These are phyloP conservation scores for Antheraea yamamai DNA, from an alignment of 2,888 invertebrate genomes.

Conservation along the genomic window DNA sequence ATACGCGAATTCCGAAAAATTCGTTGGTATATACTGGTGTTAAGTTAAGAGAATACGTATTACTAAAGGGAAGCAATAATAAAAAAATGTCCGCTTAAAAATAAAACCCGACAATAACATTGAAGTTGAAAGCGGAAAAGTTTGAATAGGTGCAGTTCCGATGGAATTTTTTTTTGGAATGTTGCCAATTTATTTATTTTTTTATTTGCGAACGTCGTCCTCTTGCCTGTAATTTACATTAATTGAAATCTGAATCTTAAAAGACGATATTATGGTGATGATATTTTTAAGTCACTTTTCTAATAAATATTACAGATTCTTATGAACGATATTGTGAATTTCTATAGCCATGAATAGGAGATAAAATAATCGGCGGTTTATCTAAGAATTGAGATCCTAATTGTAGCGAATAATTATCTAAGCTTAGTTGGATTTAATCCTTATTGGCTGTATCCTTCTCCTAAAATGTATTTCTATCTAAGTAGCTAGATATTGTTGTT, in stretches of 20 bases:
- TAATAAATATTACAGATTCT: background rate
- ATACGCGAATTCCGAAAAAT: too few relatives aligned
- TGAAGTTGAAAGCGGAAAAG: background rate
- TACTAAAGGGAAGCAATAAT: background rate
- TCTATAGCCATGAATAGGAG: too few relatives aligned
- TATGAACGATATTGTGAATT: too few relatives aligned
- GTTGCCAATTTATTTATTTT: background rate
- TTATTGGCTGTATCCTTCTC: too few relatives aligned
- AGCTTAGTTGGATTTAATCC: too few relatives aligned
- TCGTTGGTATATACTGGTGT: too few relatives aligned
- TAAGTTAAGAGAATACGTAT: background rate
- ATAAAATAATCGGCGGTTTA: too few relatives aligned
- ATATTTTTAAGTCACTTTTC: background rate
- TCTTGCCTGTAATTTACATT: background rate
- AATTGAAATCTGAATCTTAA: background rate
- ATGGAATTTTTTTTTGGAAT: background rate
- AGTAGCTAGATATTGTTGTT: too few relatives aligned
- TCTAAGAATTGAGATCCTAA: too few relatives aligned
- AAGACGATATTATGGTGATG: background rate
- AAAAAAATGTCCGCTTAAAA: background rate
- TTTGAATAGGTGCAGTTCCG: slow-evolving; percentile 4
- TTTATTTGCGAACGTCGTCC: background rate
- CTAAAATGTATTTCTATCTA: too few relatives aligned
- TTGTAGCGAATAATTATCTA: too few relatives aligned
- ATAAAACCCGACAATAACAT: background rate